Evolutionary conservation across 2,113 vertebrate species (phyloP), one percentile per base, ranked within the genome.

Genomic region (Misgurnus mizolepis): DNA sequence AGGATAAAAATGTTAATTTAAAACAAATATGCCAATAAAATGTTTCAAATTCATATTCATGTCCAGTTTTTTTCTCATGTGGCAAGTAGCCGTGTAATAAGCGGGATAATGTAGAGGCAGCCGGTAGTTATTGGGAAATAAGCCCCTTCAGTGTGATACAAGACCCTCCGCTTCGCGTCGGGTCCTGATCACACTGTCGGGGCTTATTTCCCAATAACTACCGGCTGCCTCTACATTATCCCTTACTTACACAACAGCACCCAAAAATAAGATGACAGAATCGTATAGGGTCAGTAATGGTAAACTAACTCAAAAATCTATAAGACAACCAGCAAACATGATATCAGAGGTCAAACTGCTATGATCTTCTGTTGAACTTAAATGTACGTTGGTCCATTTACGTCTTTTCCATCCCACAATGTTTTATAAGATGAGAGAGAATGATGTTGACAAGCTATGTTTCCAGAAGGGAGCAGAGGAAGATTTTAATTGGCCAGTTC

Each of bases 251-350:
- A 49, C 68, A 12, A 2, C 47, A 53, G 1, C 47, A 70, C 50
- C 1, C 47, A 34, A 67, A 47, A 67, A 4, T 34, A 15, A 14
- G 55, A 58, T 58, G n/a, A 18, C 17, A 18, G 17, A n/a, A 58
- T 58, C 18, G 17, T 5, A 18, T 47, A 50, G n/a, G 47, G 11
- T 27, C 50, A 69, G 67, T 15, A 12, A 50, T 69, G 67, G 5
- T 55, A 9, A 73, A 73, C 53, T 43, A 60, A 60, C 3, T 10
- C 39, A 14, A 60, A 22, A 3, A 43, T 22, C 18, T 18, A 10
- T 8, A 22, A 73, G 39, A 45, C 70, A 73, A 73, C 27, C 18
- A 43, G 18, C n/a, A 60, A 60, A 73, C 17, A 73, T 58, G 5
- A 3, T 55, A 58, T 73, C 39, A 18, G n/a, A 60, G 39, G 10